Evolutionary conservation across 1,140 invertebrate species (phyloP).

Genomic region (Brachystomella parvula): DNA sequence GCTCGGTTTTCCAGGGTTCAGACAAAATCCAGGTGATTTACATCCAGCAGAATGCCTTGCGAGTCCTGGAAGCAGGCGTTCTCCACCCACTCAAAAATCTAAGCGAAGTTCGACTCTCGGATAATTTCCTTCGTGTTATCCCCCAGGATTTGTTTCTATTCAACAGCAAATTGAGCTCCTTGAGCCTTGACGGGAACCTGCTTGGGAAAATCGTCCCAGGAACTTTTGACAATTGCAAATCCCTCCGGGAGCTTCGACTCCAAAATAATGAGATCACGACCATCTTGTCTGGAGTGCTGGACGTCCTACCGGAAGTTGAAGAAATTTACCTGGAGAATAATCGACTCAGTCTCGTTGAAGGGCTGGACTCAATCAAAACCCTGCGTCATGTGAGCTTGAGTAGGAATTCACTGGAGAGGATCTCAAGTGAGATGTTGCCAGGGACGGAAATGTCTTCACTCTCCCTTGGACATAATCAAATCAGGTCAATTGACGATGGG

Average conservation of each 20-base stretch:
- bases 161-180: slow-evolving; percentile 64
- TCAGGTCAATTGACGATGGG: slow-evolving; percentile 66
- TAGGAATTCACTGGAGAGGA: slow-evolving; percentile 62
- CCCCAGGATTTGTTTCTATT: slow-evolving; percentile 63
- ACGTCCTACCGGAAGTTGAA: slow-evolving; percentile 57
- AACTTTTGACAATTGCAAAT: slow-evolving; percentile 64
- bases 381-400: slow-evolving; percentile 84
- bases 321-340: slow-evolving; percentile 85
- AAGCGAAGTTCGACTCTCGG: slow-evolving; percentile 72
- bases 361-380: slow-evolving; percentile 67
- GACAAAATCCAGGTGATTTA: slow-evolving; percentile 69
- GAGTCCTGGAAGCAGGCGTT: slow-evolving; percentile 61
- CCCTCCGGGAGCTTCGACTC: slow-evolving; percentile 70
- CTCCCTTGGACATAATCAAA: slow-evolving; percentile 74
- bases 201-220: slow-evolving; percentile 69
- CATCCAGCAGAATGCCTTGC: slow-evolving; percentile 76
- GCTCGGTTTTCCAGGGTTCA: slow-evolving; percentile 70
- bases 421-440: slow-evolving; percentile 71
- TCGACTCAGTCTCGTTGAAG: slow-evolving; percentile 67
- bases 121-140: slow-evolving; percentile 71
- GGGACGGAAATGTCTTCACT: slow-evolving; percentile 60
- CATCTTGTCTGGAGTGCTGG: slow-evolving; percentile 69
- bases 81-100: slow-evolving; percentile 64
- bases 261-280: slow-evolving; percentile 72
- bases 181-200: slow-evolving; percentile 85